Evolutionary conservation across 2,888 invertebrate species (phyloP), one percentile per base, ranked within the genome.

Genomic region (Eupithecia insigniata): DNA sequence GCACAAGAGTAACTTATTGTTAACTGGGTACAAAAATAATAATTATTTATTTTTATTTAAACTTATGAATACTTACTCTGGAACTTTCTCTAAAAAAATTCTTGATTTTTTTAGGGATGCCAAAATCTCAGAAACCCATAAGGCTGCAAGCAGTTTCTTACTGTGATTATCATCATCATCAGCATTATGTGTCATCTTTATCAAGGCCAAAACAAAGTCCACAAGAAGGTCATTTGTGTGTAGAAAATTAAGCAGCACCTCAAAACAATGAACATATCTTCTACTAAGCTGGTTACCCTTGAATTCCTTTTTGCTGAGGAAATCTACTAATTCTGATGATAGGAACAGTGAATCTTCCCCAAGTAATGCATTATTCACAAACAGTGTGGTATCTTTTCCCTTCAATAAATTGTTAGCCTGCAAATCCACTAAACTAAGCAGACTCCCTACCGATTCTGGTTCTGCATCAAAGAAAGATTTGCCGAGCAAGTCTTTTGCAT

Each of bases 71-170:
- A 62, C 64, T 64, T 64, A 64, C 64, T 10, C 0, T 26, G 64
- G 34, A 32, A 87, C 79, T 80, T 82, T 89, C 32, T 81, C 80
- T 43, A 82, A 76, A 80, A 91, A 91, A 12, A 87, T 77, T 76
- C 90, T 89, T 1, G 91, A 87, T 83, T 91, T 95, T 64, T 88
- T 81, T 34, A 91, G 85, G 74, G 94, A 91, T 70, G 85, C 85
- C 62, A 93, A 86, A 78, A 95, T 93, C 80, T 94, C 89, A 67
- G 90, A 91, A 28, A 95, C 85, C 95, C 95, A 95, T 36, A 95
- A 83, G n/a, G 95, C 92, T 76, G 95, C 94, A 28, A 94, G 83
- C 12, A 85, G 81, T 82, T 84, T 94, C 26, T 86, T 80, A 12
- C 80, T 76, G 34, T 82, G 82, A 68, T 62, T 34, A 32, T 62